Conservation (phyloP, 2,113 vertebrate species). For the Mesembrinibis cayennensis region DNA sequence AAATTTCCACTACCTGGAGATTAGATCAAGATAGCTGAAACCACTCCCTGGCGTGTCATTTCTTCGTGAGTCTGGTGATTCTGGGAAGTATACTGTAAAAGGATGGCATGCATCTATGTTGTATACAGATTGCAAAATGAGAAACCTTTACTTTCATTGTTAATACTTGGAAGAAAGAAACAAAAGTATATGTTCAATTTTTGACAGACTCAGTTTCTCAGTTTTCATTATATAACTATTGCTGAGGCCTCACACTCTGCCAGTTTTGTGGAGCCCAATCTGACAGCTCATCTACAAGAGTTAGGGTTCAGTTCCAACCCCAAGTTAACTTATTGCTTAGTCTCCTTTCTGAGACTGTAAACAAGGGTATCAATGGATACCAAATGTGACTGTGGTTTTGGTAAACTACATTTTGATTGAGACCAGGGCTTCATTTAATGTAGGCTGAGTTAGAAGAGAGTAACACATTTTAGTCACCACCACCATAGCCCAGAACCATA, state of each 20-base stretch:
- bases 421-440: not conserved
- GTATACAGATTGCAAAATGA: not conserved
- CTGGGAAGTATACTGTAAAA: not conserved
- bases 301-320: not conserved
- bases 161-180: not conserved
- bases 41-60: not conserved
- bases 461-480: not conserved
- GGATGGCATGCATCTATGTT: not conserved
- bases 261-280: not conserved
- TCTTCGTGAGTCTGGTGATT: not conserved
- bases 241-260: not conserved
- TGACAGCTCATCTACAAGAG: slow-evolving; percentile 3
- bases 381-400: slow-evolving; percentile 50
- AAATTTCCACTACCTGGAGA: not conserved
- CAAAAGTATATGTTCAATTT: not conserved
- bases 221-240: not conserved
- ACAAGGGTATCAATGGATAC: slow-evolving; percentile 35
- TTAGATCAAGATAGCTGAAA: not conserved
- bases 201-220: not conserved
- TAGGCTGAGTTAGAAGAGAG: not conserved
- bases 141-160: not conserved
- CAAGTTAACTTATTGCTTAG: not conserved
- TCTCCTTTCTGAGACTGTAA: not conserved
- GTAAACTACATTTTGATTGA: not conserved
- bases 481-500: not conserved